phyloP scores from a whole-genome alignment of 2,888 invertebrate genomes.

The Axea sp. region DNA sequence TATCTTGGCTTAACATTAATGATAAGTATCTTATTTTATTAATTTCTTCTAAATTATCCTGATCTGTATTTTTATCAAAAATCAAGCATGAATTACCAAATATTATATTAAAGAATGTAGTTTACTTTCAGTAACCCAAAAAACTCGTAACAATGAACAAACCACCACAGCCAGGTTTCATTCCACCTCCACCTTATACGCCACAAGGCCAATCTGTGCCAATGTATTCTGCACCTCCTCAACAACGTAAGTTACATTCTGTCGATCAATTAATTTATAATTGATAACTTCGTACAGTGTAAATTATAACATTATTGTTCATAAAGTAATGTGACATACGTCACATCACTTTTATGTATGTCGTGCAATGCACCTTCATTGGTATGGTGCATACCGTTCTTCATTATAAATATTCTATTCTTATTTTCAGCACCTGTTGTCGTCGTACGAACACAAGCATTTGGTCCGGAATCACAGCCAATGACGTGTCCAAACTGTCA shows the following conservation, averaged over 20 bases:
- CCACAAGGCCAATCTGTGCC: not conserved
- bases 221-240: not conserved
- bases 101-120: too few relatives aligned
- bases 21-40: too few relatives aligned
- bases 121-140: too few relatives aligned
- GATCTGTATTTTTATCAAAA: too few relatives aligned
- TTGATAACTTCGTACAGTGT: not conserved
- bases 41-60: too few relatives aligned
- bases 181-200: conserved; percentile 36
- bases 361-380: too few relatives aligned
- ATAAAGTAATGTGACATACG: too few relatives aligned
- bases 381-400: too few relatives aligned
- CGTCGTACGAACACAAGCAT: conserved; percentile 55
- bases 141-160: conserved; percentile 7
- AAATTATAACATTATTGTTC: not conserved
- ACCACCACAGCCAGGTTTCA: conserved; percentile 33
- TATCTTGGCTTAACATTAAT: too few relatives aligned
- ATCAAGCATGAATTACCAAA: too few relatives aligned
- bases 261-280: conserved; percentile 6
- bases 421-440: conserved; percentile 46
- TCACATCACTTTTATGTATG: too few relatives aligned
- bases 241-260: conserved; percentile 19
- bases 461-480: conserved; percentile 77
- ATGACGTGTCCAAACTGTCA: conserved; percentile 80
- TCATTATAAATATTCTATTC: too few relatives aligned